A percentile compares a stretch with the other conserved stretches of the same genome.
Conservation (phyloP, 2,888 invertebrate species). For the Heliconius cydno region DNA sequence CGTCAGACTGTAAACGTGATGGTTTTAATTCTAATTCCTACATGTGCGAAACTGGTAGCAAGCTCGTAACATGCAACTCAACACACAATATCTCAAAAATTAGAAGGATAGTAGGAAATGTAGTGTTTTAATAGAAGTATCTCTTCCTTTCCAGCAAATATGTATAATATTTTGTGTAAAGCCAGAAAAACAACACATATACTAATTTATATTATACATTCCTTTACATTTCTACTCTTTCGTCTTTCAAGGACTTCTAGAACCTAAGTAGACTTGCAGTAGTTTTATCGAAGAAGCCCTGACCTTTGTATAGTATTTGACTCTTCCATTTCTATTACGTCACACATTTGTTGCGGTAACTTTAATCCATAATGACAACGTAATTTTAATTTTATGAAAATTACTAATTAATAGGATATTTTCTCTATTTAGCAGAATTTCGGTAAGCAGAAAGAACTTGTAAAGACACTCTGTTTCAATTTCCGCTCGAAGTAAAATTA, state of each 20-base stretch:
- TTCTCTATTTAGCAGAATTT: too few relatives aligned
- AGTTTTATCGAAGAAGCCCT: slow-evolving; percentile 34
- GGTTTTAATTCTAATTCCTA: too few relatives aligned
- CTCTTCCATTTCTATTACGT: slow-evolving; percentile 34
- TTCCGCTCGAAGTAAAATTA: too few relatives aligned
- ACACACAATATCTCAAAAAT: too few relatives aligned
- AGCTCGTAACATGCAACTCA: not conserved
- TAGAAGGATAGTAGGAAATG: too few relatives aligned
- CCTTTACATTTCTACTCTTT: not conserved
- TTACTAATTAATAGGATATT: too few relatives aligned
- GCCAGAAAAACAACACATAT: not conserved
- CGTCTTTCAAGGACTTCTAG: slow-evolving; percentile 20
- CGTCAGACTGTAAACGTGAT: too few relatives aligned
- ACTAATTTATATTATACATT: not conserved
- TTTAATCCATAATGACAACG: not conserved
- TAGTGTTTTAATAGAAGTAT: not conserved
- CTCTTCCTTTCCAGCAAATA: not conserved
- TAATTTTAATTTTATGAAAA: slow-evolving; percentile 4
- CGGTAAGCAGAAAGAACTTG: too few relatives aligned
- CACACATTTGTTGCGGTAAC: slow-evolving; percentile 33
- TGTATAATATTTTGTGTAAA: not conserved
- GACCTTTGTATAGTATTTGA: slow-evolving; percentile 35
- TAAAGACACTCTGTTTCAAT: too few relatives aligned
- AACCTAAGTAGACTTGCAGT: not conserved
- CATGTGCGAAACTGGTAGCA: not conserved